Conservation (phyloP, 2,797 vertebrate genomes). For the Bufotes viridis region DNA sequence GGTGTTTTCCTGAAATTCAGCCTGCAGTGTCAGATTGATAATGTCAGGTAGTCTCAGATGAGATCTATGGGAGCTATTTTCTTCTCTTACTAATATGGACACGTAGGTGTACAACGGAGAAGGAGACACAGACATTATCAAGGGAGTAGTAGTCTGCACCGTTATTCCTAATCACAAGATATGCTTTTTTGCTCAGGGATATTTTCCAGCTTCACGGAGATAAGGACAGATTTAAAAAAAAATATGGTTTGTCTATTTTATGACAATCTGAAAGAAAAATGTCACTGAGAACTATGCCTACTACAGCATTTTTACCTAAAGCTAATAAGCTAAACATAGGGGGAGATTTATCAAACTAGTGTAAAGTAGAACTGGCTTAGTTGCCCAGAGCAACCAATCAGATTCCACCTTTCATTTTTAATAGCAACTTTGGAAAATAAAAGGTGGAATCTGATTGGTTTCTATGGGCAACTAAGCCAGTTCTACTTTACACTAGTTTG, state of each 20-base stretch:
- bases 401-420: too few relatives aligned
- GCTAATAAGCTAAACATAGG: neutral
- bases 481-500: too few relatives aligned
- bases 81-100: neutral
- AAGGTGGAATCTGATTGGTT: too few relatives aligned
- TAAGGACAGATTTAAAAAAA: neutral
- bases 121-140: neutral
- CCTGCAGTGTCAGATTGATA: neutral
- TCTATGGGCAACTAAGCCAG: too few relatives aligned
- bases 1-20: neutral
- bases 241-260: neutral
- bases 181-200: neutral
- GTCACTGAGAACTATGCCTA: neutral
- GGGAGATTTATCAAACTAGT: too few relatives aligned
- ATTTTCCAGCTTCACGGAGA: neutral
- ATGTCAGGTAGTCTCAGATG: neutral
- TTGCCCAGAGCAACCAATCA: too few relatives aligned
- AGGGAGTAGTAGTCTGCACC: constrained; percentile 10
- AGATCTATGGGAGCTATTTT: constrained; percentile 1
- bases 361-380: too few relatives aligned
- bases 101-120: neutral
- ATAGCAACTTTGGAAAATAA: too few relatives aligned
- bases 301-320: neutral
- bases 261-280: neutral
- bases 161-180: constrained; percentile 1